These are phyloP conservation scores for Ctenochaetus hawaiiensis DNA, from an alignment of 2,797 vertebrate species.

Conservation along the genomic window DNA sequence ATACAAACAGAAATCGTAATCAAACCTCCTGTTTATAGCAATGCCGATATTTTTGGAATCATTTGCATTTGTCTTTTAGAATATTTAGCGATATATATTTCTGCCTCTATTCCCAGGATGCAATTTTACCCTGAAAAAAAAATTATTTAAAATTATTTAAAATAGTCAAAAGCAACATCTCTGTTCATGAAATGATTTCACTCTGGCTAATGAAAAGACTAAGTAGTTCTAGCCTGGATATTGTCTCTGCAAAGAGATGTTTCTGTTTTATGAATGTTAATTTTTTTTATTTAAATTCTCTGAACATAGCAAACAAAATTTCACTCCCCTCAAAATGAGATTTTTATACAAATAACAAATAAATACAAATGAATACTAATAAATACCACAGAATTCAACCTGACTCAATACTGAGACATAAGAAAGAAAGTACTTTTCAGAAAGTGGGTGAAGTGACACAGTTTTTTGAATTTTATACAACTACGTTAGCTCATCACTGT, in stretches of 20 bases:
- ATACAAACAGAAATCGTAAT: not conserved
- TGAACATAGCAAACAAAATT: not conserved
- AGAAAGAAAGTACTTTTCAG: not conserved
- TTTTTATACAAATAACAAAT: too few relatives aligned
- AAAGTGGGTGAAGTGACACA: not conserved
- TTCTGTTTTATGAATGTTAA: not conserved
- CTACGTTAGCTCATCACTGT: constrained; percentile 31
- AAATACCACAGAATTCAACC: not conserved
- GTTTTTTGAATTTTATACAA: constrained; percentile 36
- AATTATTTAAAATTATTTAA: not conserved
- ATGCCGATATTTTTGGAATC: not conserved
- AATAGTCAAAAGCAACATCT: not conserved
- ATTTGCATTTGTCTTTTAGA: not conserved
- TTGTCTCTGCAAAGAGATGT: constrained; percentile 1
- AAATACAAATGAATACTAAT: too few relatives aligned
- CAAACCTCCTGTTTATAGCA: not conserved
- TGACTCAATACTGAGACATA: not conserved
- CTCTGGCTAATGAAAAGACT: not conserved
- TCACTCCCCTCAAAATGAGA: not conserved
- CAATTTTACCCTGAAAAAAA: not conserved
- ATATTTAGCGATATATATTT: not conserved
- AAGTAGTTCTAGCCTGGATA: not conserved
- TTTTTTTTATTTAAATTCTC: constrained; percentile 6
- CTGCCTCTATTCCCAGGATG: not conserved
- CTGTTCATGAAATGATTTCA: not conserved